phyloP scores from a whole-genome alignment of 2,797 vertebrate genomes.

The Micrastur ruficollis region DNA sequence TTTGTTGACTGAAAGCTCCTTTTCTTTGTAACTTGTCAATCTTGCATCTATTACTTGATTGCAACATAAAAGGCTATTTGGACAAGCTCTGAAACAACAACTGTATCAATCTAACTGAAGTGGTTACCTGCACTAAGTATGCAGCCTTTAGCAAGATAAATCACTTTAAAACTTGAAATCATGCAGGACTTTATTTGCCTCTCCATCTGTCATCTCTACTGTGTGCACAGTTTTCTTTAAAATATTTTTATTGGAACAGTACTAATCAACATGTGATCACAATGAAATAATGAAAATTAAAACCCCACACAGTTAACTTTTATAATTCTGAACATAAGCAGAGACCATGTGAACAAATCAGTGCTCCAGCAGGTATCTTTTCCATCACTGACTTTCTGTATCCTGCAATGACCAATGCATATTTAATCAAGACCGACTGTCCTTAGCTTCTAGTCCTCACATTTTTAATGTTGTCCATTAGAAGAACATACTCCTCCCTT shows the following conservation, averaged over 20 bases:
- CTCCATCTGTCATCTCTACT: conserved; percentile 24
- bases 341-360: background rate
- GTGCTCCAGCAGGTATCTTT: background rate
- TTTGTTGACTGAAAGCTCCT: conserved; percentile 92
- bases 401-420: background rate
- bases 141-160: conserved; percentile 61
- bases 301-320: background rate
- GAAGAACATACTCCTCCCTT: background rate
- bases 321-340: background rate
- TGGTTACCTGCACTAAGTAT: conserved; percentile 71
- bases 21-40: conserved; percentile 90
- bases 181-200: conserved; percentile 53
- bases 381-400: background rate
- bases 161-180: conserved; percentile 64
- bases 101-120: conserved; percentile 74
- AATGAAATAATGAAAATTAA: background rate
- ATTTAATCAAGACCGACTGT: background rate
- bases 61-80: conserved; percentile 81
- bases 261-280: background rate
- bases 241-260: background rate
- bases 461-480: background rate
- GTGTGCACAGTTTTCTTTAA: background rate
- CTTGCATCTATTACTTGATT: conserved; percentile 81
- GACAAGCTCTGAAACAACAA: conserved; percentile 78
- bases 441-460: background rate